Conservation (phyloP, 2,888 invertebrate genomes). For the Lasioglossum malachurum region DNA sequence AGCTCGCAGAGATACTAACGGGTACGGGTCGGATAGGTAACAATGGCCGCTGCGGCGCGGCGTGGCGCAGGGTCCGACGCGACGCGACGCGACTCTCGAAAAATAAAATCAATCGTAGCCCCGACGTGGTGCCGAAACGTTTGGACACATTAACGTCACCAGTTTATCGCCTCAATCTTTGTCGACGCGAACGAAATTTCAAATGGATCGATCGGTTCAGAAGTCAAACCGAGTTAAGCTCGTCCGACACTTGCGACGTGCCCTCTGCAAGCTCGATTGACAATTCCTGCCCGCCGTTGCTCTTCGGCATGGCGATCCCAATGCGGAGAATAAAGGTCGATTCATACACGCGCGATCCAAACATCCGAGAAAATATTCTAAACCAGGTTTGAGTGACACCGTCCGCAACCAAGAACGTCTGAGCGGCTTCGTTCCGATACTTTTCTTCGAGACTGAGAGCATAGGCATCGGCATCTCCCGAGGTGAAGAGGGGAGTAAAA, state of each 20-base stretch:
- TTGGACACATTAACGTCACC: background rate
- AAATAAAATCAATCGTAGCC: background rate
- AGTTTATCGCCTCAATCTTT: constrained; percentile 9
- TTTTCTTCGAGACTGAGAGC: too few relatives aligned
- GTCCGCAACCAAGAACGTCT: too few relatives aligned
- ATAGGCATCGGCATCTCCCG: too few relatives aligned
- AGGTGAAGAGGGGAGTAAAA: too few relatives aligned
- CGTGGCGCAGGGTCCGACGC: background rate
- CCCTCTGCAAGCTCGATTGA: constrained; percentile 1
- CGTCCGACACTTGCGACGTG: constrained; percentile 21
- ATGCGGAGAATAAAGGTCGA: background rate
- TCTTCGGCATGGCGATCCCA: background rate
- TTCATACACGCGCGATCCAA: too few relatives aligned
- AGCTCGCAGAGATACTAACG: background rate
- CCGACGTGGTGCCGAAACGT: background rate
- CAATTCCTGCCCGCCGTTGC: background rate
- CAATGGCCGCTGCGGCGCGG: background rate
- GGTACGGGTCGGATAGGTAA: background rate
- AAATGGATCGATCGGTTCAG: background rate
- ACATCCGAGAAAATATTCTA: too few relatives aligned
- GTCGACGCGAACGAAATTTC: constrained; percentile 2
- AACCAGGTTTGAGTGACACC: too few relatives aligned
- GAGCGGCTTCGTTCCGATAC: too few relatives aligned
- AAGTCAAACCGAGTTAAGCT: constrained; percentile 25
- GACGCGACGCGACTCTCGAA: background rate